Conservation (phyloP, 2,797 vertebrate species). For the Onychomys torridus region DNA sequence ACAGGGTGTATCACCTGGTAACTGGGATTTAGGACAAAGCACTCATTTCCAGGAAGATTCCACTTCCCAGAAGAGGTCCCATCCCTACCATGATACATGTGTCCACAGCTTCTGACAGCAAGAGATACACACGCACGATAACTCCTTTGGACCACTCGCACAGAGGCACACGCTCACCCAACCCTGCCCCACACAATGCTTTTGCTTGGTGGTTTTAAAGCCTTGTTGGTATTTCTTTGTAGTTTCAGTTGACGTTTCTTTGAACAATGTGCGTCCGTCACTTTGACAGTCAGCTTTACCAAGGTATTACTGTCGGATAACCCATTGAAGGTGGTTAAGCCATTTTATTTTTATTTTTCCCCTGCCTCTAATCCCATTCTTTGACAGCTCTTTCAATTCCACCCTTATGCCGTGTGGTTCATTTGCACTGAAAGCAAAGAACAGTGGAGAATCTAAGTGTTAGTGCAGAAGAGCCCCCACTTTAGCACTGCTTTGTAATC, state of each 20-base stretch:
- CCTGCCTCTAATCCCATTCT: slow-evolving; percentile 72
- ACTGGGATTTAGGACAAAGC: slow-evolving; percentile 74
- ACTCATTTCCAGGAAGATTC: slow-evolving; percentile 38
- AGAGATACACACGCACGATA: slow-evolving; percentile 84
- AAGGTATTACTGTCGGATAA: slow-evolving; percentile 82
- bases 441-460: slow-evolving; percentile 49
- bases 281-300: slow-evolving; percentile 83
- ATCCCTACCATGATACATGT: slow-evolving; percentile 63
- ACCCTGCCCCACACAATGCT: slow-evolving; percentile 69
- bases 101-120: slow-evolving; percentile 85
- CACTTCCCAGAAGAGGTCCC: slow-evolving; percentile 17
- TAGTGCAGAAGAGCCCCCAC: background rate
- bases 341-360: slow-evolving; percentile 74
- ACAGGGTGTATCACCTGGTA: slow-evolving; percentile 69
- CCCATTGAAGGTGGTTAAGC: slow-evolving; percentile 76
- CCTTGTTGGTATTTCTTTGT: slow-evolving; percentile 71
- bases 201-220: slow-evolving; percentile 74
- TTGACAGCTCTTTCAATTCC: slow-evolving; percentile 61
- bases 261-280: slow-evolving; percentile 83
- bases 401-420: slow-evolving; percentile 62
- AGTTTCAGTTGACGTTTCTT: slow-evolving; percentile 72
- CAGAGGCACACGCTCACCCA: slow-evolving; percentile 3
- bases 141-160: slow-evolving; percentile 80
- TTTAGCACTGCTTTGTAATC: slow-evolving; percentile 9
- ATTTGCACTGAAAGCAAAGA: slow-evolving; percentile 64